These are phyloP conservation scores for Patiria miniata DNA, from an alignment of 35 echinoderm and acorn worm species.

Conservation along the genomic window DNA sequence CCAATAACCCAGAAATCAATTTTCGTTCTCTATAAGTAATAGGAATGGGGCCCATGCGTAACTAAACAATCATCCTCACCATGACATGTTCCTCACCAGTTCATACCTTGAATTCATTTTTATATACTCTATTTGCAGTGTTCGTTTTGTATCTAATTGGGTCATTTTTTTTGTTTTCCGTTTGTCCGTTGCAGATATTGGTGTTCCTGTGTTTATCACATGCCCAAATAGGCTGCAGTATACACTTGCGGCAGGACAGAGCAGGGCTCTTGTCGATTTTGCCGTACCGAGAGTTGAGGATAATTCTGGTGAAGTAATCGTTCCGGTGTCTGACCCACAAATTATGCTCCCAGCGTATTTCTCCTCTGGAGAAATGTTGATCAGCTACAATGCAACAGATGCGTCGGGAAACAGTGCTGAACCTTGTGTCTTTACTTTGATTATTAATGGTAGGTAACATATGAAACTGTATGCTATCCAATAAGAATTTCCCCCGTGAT, in stretches of 20 bases:
- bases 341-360: background rate
- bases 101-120: no score
- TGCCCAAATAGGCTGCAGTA: background rate
- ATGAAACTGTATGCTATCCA: no score
- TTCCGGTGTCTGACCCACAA: background rate
- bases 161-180: no score
- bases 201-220: background rate
- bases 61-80: no score
- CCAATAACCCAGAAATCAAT: no score
- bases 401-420: background rate
- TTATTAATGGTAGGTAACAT: constrained; percentile 2
- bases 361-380: background rate
- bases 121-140: no score
- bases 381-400: constrained; percentile 37
- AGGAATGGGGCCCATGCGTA: no score
- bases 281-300: constrained; percentile 37
- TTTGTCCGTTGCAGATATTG: constrained; percentile 1
- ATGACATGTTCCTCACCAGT: no score
- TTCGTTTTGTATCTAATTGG: no score
- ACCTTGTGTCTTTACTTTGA: constrained; percentile 1
- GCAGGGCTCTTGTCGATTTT: background rate
- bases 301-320: constrained; percentile 30
- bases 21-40: no score
- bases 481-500: no score
- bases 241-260: background rate